Conservation (phyloP, 2,888 invertebrate species). For the Amorpha juglandis region DNA sequence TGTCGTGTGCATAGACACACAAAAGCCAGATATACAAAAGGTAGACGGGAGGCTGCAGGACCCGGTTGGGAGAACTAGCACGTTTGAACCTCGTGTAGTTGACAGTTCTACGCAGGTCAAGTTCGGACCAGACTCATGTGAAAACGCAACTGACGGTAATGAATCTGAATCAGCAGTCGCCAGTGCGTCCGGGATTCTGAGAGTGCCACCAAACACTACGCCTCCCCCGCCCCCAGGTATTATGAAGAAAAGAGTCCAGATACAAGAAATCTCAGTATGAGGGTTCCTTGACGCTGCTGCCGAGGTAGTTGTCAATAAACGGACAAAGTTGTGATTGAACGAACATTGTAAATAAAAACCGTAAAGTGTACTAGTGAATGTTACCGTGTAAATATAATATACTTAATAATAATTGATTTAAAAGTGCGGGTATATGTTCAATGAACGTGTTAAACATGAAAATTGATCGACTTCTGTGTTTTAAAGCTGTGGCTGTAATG, state of each 20-base stretch:
- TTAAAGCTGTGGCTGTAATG: constrained; percentile 49
- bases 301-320: constrained; percentile 75
- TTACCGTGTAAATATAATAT: constrained; percentile 50
- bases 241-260: constrained; percentile 95
- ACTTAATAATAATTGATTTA: constrained; percentile 29
- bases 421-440: constrained; percentile 26
- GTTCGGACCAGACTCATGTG: constrained; percentile 74
- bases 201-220: constrained; percentile 69
- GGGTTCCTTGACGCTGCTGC: constrained; percentile 71
- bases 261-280: constrained; percentile 96
- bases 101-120: constrained; percentile 82
- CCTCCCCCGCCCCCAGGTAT: constrained; percentile 89
- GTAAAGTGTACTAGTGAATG: constrained; percentile 33
- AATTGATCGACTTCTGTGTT: constrained; percentile 45
- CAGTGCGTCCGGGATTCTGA: constrained; percentile 75
- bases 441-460: constrained; percentile 43
- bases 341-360: constrained; percentile 47
- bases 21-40: constrained; percentile 80
- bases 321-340: constrained; percentile 74
- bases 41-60: constrained; percentile 68
- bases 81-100: constrained; percentile 78
- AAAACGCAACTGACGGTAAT: constrained; percentile 73
- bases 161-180: constrained; percentile 74
- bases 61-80: constrained; percentile 73
- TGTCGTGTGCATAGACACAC: constrained; percentile 81